Conservation (phyloP, 1,140 invertebrate species). For the Oreohelix idahoensis region DNA sequence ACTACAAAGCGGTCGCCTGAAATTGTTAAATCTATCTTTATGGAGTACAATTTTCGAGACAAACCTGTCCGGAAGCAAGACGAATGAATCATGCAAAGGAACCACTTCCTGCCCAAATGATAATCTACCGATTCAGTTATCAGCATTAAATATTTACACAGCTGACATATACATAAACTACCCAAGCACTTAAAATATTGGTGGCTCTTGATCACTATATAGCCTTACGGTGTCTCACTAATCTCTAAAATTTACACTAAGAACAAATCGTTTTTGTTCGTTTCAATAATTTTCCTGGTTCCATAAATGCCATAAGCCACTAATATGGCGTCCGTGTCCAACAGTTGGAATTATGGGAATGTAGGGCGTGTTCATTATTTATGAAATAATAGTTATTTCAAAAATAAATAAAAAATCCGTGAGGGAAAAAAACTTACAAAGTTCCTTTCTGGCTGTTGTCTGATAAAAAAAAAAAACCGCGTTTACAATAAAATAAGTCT, state of each 20-base stretch:
- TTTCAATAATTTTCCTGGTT: slow-evolving; percentile 18
- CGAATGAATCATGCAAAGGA: neutral
- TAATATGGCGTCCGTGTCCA: slow-evolving; percentile 1
- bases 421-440: too few relatives aligned
- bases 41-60: neutral
- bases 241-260: neutral
- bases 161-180: neutral
- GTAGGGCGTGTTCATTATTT: neutral
- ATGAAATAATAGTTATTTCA: too few relatives aligned
- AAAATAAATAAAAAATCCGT: too few relatives aligned
- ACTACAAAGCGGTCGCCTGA: neutral
- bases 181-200: neutral
- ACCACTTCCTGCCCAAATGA: neutral
- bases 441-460: too few relatives aligned
- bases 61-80: neutral
- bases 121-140: neutral
- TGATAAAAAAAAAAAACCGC: too few relatives aligned
- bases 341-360: slow-evolving; percentile 19
- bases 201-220: neutral
- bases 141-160: neutral
- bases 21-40: neutral
- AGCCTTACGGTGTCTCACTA: neutral
- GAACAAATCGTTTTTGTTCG: neutral
- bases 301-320: slow-evolving; percentile 6
- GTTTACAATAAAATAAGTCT: too few relatives aligned